phyloP scores from a whole-genome alignment of 2,888 invertebrate species.

The Ochropleura leucogaster region DNA sequence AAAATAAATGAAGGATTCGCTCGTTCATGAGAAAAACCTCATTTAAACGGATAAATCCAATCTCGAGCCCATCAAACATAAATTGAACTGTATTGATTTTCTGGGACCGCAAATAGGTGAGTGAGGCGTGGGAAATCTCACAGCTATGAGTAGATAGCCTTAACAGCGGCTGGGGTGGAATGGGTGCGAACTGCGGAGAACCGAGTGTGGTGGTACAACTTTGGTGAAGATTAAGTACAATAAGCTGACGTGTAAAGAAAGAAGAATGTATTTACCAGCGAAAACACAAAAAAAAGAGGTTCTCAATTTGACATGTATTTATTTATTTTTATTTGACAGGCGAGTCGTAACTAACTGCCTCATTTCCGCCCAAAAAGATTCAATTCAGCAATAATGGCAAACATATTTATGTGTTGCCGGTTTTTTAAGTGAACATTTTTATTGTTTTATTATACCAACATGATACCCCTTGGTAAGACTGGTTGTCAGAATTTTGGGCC shows the following conservation, averaged over 20 bases:
- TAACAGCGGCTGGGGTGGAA: background rate
- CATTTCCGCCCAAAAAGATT: background rate
- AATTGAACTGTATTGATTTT: slow-evolving; percentile 46
- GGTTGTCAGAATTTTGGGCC: too few relatives aligned
- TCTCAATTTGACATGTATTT: too few relatives aligned
- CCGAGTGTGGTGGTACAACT: background rate
- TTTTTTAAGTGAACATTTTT: background rate
- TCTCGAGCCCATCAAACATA: slow-evolving; percentile 21
- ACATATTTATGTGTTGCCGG: background rate
- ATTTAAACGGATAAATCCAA: slow-evolving; percentile 37
- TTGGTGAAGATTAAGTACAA: background rate
- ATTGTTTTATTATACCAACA: too few relatives aligned
- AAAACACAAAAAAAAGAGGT: too few relatives aligned
- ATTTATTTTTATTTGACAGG: background rate
- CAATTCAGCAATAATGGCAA: background rate
- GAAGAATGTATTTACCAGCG: too few relatives aligned
- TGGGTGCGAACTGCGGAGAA: background rate
- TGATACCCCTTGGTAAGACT: too few relatives aligned
- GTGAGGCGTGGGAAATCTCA: slow-evolving; percentile 41
- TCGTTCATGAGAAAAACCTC: slow-evolving; percentile 17
- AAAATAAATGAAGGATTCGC: slow-evolving; percentile 5
- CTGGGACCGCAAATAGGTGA: slow-evolving; percentile 21
- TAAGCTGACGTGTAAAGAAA: background rate
- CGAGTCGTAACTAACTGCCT: background rate
- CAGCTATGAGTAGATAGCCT: slow-evolving; percentile 22